Percentiles rank a stretch among this genome's conserved stretches.
phyloP scores from a whole-genome alignment of 2,888 invertebrate genomes.

The Thera britannica region DNA sequence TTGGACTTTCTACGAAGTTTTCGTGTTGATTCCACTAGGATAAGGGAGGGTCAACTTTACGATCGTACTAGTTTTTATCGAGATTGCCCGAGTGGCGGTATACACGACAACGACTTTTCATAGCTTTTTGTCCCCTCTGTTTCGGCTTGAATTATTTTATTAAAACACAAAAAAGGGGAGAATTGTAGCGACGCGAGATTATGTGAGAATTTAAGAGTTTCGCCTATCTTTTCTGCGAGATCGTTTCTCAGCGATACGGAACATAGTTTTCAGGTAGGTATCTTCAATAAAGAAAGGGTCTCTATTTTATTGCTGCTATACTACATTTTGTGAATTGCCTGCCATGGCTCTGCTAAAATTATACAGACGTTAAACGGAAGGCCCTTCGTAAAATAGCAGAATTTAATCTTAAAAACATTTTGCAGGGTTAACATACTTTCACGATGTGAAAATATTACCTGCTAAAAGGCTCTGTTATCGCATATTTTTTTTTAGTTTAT shows the following conservation, averaged over 20 bases:
- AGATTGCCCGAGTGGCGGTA: conserved; percentile 61
- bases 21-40: conserved; percentile 71
- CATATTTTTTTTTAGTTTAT: no score
- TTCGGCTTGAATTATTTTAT: conserved; percentile 73
- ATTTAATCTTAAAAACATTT: conserved; percentile 34
- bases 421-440: background rate
- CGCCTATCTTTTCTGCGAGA: conserved; percentile 53
- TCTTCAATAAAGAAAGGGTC: conserved; percentile 48
- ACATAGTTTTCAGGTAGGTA: conserved; percentile 51
- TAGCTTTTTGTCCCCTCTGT: conserved; percentile 66
- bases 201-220: conserved; percentile 70
- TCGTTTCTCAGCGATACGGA: conserved; percentile 51
- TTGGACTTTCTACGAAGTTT: conserved; percentile 55
- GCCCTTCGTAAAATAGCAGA: conserved; percentile 32
- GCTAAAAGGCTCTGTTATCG: background rate
- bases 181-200: conserved; percentile 60
- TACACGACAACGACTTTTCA: conserved; percentile 57
- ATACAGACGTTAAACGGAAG: conserved; percentile 35
- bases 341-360: conserved; percentile 40
- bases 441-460: conserved; percentile 8
- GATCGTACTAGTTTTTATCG: conserved; percentile 76
- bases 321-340: conserved; percentile 43
- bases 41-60: conserved; percentile 78
- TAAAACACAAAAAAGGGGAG: conserved; percentile 67
- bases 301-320: conserved; percentile 44